Conservation (phyloP, 2,888 invertebrate genomes). For the Caenorhabditis macrosperma region DNA sequence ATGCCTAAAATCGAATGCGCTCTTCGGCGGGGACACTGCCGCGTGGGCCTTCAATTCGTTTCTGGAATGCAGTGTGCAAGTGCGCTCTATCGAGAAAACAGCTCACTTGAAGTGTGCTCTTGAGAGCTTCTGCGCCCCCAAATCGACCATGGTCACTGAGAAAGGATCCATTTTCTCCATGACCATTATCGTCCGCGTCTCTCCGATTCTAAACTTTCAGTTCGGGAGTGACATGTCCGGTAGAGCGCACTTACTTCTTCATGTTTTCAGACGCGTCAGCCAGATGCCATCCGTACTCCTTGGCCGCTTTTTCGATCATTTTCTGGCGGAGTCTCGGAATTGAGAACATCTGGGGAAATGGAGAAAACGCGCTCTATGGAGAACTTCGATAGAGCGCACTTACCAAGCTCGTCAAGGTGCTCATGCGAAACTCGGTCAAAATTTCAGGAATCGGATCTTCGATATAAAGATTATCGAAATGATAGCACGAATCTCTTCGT, state of each 20-base stretch:
- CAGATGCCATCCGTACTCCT: not conserved
- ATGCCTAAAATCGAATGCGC: too few relatives aligned
- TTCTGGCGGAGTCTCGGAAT: not conserved
- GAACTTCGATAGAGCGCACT: not conserved
- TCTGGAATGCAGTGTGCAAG: too few relatives aligned
- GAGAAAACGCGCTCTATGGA: not conserved
- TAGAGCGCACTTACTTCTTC: not conserved
- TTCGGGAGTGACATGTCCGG: not conserved
- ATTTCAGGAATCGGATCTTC: constrained; percentile 21
- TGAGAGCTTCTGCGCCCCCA: too few relatives aligned
- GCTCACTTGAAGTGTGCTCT: too few relatives aligned
- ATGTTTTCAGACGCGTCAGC: constrained; percentile 9
- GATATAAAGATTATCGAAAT: not conserved
- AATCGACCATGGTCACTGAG: not conserved
- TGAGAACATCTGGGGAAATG: constrained; percentile 13
- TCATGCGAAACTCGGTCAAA: constrained; percentile 1
- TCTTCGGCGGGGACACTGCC: too few relatives aligned
- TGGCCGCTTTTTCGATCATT: not conserved
- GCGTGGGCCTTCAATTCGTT: too few relatives aligned
- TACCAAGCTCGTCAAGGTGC: constrained; percentile 5
- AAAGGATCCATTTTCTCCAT: not conserved
- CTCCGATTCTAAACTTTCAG: not conserved
- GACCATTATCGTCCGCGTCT: not conserved
- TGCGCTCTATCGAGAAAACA: too few relatives aligned
- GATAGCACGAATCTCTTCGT: constrained; percentile 11